phyloP scores from a whole-genome alignment of 2,888 invertebrate genomes.

The Protodeltote pygarga region DNA sequence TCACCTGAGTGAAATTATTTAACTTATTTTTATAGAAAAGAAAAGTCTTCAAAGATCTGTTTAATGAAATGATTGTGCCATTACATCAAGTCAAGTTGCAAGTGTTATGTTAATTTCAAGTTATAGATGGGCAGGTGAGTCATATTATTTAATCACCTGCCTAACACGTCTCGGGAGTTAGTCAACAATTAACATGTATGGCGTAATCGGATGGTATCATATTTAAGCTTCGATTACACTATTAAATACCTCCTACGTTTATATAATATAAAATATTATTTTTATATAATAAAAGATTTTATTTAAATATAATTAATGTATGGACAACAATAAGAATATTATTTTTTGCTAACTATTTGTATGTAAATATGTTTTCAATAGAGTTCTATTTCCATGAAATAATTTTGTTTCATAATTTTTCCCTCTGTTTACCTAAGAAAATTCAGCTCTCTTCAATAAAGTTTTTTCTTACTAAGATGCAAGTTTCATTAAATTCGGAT shows the following conservation, averaged over 20 bases:
- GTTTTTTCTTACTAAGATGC: conserved; percentile 30
- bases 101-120: conserved; percentile 13
- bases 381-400: neutral
- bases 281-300: too few species aligned
- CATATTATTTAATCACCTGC: conserved; percentile 39
- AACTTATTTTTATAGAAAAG: conserved; percentile 8
- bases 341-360: too few species aligned
- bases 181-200: conserved; percentile 52
- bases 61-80: conserved; percentile 12
- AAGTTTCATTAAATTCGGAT: conserved; percentile 46
- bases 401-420: neutral
- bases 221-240: conserved; percentile 6
- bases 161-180: conserved; percentile 25
- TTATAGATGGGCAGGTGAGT: conserved; percentile 32
- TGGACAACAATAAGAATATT: neutral
- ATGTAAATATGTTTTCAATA: too few species aligned
- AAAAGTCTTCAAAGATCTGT: conserved; percentile 7
- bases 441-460: too few species aligned
- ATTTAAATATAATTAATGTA: neutral
- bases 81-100: conserved; percentile 10
- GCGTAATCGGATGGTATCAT: conserved; percentile 13
- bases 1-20: conserved; percentile 9
- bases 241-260: neutral
- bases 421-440: conserved; percentile 2
- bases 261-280: too few species aligned